These are phyloP conservation scores for Mylabris phalerata DNA, from an alignment of 1,140 invertebrate genomes.

Conservation along the genomic window DNA sequence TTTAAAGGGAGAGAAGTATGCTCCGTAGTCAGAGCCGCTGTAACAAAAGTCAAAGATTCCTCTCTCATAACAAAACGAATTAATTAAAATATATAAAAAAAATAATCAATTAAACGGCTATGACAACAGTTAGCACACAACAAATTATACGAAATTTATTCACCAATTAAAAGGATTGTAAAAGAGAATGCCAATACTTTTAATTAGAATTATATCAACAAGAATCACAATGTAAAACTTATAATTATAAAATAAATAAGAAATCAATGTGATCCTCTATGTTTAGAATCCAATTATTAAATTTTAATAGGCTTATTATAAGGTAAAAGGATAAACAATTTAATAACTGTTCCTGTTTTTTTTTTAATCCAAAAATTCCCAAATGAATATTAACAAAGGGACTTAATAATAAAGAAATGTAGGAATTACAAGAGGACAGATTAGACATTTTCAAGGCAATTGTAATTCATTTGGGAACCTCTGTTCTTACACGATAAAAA, in stretches of 20 bases:
- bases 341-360: conserved; percentile 16
- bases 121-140: conserved; percentile 42
- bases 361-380: not conserved
- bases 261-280: too few species aligned
- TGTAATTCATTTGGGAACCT: too few species aligned
- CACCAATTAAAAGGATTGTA: too few species aligned
- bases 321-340: conserved; percentile 17
- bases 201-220: not conserved
- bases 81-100: too few species aligned
- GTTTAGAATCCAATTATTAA: too few species aligned
- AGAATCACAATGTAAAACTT: too few species aligned
- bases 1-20: conserved; percentile 35
- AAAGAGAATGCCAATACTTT: too few species aligned
- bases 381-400: not conserved
- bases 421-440: too few species aligned
- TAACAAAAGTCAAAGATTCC: conserved; percentile 37
- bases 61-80: too few species aligned
- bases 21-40: conserved; percentile 42
- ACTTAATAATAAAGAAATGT: not conserved
- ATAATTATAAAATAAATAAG: too few species aligned
- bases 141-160: conserved; percentile 15
- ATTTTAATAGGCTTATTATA: conserved; percentile 1
- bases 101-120: conserved; percentile 37
- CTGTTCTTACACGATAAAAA: too few species aligned
- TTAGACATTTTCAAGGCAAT: too few species aligned